Percentiles rank a stretch among this genome's conserved stretches.
Evolutionary conservation across 2,888 invertebrate species (phyloP).

Genomic region (Eristalinus sepulchralis): DNA sequence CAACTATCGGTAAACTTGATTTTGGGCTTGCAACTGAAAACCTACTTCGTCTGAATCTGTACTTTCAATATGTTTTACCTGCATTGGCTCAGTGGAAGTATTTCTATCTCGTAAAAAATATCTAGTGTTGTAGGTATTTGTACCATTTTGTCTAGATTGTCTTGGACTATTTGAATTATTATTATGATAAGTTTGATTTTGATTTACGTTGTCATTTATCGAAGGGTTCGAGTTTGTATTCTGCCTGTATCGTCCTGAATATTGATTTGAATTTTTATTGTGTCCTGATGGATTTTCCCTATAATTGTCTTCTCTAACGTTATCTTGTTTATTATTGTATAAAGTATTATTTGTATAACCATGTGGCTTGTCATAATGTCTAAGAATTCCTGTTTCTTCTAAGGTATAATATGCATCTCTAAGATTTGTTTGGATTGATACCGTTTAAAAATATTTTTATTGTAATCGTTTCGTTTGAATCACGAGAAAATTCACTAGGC

Average conservation of each 20-base stretch:
- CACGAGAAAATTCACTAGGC: constrained; percentile 53
- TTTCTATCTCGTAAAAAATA: no score
- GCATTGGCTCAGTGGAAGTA: no score
- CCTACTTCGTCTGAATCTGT: no score
- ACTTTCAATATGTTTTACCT: no score
- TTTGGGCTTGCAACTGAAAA: not conserved
- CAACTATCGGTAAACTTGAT: not conserved
- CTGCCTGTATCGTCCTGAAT: not conserved
- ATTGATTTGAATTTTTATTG: not conserved
- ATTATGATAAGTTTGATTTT: not conserved
- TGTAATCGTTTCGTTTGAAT: constrained; percentile 61
- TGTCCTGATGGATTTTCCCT: not conserved
- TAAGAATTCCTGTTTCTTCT: no score
- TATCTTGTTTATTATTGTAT: not conserved
- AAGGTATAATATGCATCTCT: constrained; percentile 34
- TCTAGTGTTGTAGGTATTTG: no score
- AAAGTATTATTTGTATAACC: not conserved
- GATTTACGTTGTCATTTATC: not conserved
- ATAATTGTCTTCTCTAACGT: not conserved
- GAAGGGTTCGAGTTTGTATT: not conserved
- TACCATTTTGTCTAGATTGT: no score
- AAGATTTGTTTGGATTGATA: constrained; percentile 25
- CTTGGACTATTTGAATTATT: no score
- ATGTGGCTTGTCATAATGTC: not conserved
- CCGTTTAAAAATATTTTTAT: constrained; percentile 62